These are phyloP conservation scores for Zophobas atratus DNA, from an alignment of 1,140 invertebrate species.

Conservation along the genomic window DNA sequence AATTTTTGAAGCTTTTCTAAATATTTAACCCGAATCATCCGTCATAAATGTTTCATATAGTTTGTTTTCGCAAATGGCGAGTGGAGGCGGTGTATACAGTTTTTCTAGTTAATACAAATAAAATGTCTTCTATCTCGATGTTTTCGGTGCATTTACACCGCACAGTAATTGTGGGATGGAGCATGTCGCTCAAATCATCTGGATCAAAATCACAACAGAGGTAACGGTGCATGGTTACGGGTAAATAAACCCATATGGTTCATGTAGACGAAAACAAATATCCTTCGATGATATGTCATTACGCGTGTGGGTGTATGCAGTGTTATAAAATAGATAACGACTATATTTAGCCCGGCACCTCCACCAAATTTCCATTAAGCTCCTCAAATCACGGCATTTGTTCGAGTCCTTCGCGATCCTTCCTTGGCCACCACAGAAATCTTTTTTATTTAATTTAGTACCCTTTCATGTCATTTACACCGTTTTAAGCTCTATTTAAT, in stretches of 20 bases:
- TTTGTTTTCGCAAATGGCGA: too few species aligned
- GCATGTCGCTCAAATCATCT: slow-evolving; percentile 10
- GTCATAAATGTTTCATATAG: not conserved
- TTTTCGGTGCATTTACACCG: not conserved
- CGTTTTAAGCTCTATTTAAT: slow-evolving; percentile 30
- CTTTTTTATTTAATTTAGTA: slow-evolving; percentile 39
- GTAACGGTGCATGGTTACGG: slow-evolving; percentile 16
- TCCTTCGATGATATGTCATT: too few species aligned
- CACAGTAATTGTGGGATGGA: not conserved
- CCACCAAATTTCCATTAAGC: slow-evolving; percentile 20
- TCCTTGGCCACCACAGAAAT: not conserved
- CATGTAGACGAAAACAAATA: not conserved
- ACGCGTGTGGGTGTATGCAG: too few species aligned
- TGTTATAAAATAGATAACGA: too few species aligned
- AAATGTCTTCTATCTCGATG: too few species aligned
- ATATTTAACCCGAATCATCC: not conserved
- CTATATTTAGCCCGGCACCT: slow-evolving; percentile 5
- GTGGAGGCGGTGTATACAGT: too few species aligned
- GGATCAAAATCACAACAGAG: slow-evolving; percentile 12
- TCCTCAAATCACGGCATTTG: not conserved
- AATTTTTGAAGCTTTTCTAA: slow-evolving; percentile 19
- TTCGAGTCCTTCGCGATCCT: not conserved
- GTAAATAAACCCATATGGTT: slow-evolving; percentile 31
- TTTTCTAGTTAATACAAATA: too few species aligned
- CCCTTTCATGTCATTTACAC: slow-evolving; percentile 31